phyloP scores from a whole-genome alignment of 2,888 invertebrate species.

The Onthophagus sagittarius region DNA sequence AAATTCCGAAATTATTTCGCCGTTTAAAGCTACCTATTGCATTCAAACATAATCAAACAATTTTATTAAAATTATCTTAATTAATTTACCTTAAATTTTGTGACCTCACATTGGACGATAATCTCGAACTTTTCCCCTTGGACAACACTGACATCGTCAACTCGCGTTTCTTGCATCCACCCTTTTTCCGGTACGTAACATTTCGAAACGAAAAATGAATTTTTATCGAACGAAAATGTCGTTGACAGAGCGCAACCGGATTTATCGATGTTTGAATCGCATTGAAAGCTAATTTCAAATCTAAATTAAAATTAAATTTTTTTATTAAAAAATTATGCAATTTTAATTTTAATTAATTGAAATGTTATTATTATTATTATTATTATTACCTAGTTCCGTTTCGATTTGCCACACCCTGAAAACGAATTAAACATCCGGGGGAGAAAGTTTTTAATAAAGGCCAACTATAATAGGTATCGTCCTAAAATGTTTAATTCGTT shows the following conservation, averaged over 20 bases:
- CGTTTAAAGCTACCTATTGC: conserved; percentile 1
- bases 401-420: not conserved
- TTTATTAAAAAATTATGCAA: no score
- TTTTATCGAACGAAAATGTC: conserved; percentile 1
- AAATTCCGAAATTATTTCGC: not conserved
- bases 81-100: not conserved
- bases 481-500: not conserved
- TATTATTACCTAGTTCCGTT: no score
- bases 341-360: not conserved
- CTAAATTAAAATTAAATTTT: no score
- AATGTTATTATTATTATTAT: no score
- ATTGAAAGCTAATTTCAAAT: conserved; percentile 2
- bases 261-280: conserved; percentile 1
- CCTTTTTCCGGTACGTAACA: not conserved
- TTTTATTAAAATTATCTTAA: not conserved
- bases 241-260: not conserved
- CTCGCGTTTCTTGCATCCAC: not conserved
- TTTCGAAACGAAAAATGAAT: not conserved
- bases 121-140: not conserved
- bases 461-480: conserved; percentile 2
- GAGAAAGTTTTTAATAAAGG: conserved; percentile 11
- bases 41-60: not conserved
- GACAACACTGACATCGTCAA: not conserved
- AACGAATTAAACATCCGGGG: not conserved
- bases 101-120: not conserved